A percentile compares a stretch with the other conserved stretches of the same genome.
phyloP scores from a whole-genome alignment of 2,113 vertebrate species.

The Prunella himalayana region DNA sequence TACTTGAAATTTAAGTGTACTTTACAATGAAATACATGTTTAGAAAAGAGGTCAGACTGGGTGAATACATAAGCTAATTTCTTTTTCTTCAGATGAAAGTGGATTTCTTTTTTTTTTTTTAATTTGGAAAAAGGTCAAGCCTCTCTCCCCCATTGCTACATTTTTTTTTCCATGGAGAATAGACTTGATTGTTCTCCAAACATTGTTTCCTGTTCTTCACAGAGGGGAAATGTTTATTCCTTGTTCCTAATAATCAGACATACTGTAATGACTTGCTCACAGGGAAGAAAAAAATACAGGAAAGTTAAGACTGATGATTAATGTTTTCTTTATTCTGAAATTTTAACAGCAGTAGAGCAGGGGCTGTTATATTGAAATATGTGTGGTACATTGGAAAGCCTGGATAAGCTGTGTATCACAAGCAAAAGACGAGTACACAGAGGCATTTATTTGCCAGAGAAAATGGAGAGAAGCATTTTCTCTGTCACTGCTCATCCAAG shows the following conservation, averaged over 20 bases:
- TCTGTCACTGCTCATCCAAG: background rate
- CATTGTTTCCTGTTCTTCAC: slow-evolving; percentile 51
- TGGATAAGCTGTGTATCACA: background rate
- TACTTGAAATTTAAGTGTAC: background rate
- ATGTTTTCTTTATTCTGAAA: background rate
- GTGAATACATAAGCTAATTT: background rate
- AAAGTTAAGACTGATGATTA: background rate
- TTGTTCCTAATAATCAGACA: slow-evolving; percentile 44
- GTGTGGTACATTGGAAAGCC: background rate
- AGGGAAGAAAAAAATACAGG: background rate
- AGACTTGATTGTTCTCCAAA: slow-evolving; percentile 47
- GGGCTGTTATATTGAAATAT: background rate
- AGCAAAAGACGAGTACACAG: background rate
- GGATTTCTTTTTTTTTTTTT: background rate
- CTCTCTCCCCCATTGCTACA: background rate
- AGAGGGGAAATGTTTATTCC: slow-evolving; percentile 62
- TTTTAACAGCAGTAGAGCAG: background rate
- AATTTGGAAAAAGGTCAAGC: slow-evolving; percentile 25
- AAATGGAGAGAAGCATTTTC: background rate
- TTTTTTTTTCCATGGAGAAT: slow-evolving; percentile 46
- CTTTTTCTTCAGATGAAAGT: background rate
- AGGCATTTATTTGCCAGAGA: background rate
- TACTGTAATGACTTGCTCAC: slow-evolving; percentile 23
- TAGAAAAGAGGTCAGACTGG: background rate
- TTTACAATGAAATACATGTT: background rate